Conservation (phyloP, 2,888 invertebrate genomes). For the Sarcophaga variegata region DNA sequence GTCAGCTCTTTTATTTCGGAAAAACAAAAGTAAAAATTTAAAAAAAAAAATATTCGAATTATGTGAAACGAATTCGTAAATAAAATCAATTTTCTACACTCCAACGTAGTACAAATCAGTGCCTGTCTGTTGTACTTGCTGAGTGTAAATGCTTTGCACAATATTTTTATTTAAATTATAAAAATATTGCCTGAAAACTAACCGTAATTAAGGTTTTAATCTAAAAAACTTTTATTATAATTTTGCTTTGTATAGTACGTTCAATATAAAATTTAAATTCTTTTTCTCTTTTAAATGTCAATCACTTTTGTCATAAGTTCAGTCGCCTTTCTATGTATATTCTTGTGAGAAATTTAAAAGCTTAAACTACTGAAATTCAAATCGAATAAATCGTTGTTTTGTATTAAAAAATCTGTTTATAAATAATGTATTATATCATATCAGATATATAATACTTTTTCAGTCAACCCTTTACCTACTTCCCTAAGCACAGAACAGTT, state of each 20-base stretch:
- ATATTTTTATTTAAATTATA: too few species aligned
- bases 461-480: too few species aligned
- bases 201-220: neutral
- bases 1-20: slow-evolving; percentile 37
- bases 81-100: slow-evolving; percentile 56
- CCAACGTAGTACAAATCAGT: neutral
- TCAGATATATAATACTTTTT: too few species aligned
- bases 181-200: neutral
- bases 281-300: neutral
- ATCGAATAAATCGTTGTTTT: too few species aligned
- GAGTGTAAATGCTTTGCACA: neutral
- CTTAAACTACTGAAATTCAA: too few species aligned
- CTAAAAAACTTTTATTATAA: neutral
- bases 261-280: neutral
- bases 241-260: neutral
- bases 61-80: slow-evolving; percentile 65
- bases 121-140: neutral
- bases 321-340: too few species aligned
- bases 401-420: too few species aligned
- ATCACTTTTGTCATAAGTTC: neutral
- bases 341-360: too few species aligned
- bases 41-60: slow-evolving; percentile 47
- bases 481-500: too few species aligned
- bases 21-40: neutral
- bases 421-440: too few species aligned